Evolutionary conservation across 2,888 invertebrate species (phyloP).

Genomic region (Amphipyra berbera): DNA sequence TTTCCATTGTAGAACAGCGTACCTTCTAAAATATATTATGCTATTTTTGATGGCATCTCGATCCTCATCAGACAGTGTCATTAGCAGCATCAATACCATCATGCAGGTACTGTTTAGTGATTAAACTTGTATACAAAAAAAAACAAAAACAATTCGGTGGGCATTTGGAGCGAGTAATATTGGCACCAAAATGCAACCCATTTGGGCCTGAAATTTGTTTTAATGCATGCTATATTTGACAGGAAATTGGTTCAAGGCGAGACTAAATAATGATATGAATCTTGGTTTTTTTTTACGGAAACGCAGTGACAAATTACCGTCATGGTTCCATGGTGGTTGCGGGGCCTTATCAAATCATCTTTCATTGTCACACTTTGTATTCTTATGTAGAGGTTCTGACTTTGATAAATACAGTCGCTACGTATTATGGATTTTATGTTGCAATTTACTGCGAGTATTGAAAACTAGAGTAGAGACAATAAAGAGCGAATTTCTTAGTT

Average conservation of each 20-base stretch:
- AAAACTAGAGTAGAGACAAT: too few relatives aligned
- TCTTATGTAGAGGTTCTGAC: slow-evolving; percentile 11
- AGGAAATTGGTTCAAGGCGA: slow-evolving; percentile 54
- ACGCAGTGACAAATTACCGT: slow-evolving; percentile 39
- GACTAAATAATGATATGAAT: slow-evolving; percentile 46
- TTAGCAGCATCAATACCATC: neutral
- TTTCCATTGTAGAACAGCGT: neutral
- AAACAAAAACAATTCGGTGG: neutral
- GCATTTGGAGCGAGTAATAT: slow-evolving; percentile 5
- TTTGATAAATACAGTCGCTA: slow-evolving; percentile 19
- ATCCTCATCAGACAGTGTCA: neutral
- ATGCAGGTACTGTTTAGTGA: too few relatives aligned
- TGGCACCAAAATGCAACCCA: slow-evolving; percentile 20
- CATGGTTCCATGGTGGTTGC: slow-evolving; percentile 21
- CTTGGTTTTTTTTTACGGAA: slow-evolving; percentile 36
- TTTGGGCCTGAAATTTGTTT: slow-evolving; percentile 24
- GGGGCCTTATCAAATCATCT: slow-evolving; percentile 39
- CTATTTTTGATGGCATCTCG: too few relatives aligned
- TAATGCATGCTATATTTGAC: slow-evolving; percentile 36
- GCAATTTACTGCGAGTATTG: neutral
- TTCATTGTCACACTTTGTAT: slow-evolving; percentile 38
- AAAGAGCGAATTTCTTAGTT: too few relatives aligned
- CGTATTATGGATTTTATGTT: neutral
- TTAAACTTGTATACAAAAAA: too few relatives aligned
- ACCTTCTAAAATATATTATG: too few relatives aligned